These are phyloP conservation scores for Acanthurus lineatus DNA, from an alignment of 2,797 vertebrate species.

Conservation along the genomic window DNA sequence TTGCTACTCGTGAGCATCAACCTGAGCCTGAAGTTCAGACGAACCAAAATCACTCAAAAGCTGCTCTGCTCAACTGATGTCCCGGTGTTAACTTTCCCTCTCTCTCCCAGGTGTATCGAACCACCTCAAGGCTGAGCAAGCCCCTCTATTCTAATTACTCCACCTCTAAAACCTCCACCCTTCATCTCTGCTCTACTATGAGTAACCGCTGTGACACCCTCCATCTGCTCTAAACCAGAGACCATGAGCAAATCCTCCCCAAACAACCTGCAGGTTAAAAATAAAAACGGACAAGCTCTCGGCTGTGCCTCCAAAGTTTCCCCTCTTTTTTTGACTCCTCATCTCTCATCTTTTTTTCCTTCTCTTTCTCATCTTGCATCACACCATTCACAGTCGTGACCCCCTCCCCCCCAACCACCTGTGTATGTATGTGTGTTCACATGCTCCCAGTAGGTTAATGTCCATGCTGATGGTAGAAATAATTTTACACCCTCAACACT, in stretches of 20 bases:
- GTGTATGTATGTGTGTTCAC: constrained; percentile 64
- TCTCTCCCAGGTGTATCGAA: constrained; percentile 69
- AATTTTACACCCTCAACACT: constrained; percentile 38
- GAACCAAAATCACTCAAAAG: constrained; percentile 9
- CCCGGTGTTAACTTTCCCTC: constrained; percentile 50
- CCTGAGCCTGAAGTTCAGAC: constrained; percentile 7
- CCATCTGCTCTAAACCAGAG: constrained; percentile 54
- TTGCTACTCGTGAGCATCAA: constrained; percentile 5
- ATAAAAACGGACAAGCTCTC: constrained; percentile 10
- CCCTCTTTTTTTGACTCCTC: constrained; percentile 18
- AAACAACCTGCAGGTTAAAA: constrained; percentile 60
- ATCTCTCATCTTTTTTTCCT: constrained; percentile 15
- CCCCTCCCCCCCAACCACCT: constrained; percentile 32
- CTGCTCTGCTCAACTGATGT: constrained; percentile 23
- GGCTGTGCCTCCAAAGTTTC: neutral
- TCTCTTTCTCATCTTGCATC: constrained; percentile 48
- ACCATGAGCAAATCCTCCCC: constrained; percentile 49
- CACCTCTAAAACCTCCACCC: constrained; percentile 56
- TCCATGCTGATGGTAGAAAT: constrained; percentile 9
- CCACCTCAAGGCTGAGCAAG: constrained; percentile 47
- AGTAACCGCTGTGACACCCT: constrained; percentile 29
- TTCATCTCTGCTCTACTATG: constrained; percentile 50
- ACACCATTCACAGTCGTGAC: constrained; percentile 57
- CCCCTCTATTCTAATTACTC: constrained; percentile 50
- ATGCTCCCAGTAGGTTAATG: constrained; percentile 44